These are phyloP conservation scores for Apodemia hepburni DNA, from an alignment of 2,888 invertebrate species.

Conservation along the genomic window DNA sequence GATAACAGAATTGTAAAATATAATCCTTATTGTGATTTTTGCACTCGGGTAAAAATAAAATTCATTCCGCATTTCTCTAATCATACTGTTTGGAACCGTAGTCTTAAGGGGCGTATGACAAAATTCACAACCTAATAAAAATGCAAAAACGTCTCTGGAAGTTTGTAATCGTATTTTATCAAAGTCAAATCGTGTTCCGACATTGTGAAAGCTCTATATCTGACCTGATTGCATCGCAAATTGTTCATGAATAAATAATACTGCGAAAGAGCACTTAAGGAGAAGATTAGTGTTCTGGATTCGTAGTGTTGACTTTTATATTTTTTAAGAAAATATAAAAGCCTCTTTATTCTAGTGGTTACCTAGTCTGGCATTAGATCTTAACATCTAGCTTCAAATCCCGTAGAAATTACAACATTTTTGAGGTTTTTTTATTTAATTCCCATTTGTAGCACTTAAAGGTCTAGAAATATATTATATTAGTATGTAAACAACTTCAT, in stretches of 20 bases:
- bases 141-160: slow-evolving; percentile 45
- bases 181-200: slow-evolving; percentile 64
- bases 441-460: too few species aligned
- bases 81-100: slow-evolving; percentile 4
- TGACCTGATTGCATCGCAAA: slow-evolving; percentile 76
- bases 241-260: slow-evolving; percentile 79
- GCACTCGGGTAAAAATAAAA: slow-evolving; percentile 11
- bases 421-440: too few species aligned
- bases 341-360: not conserved
- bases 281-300: slow-evolving; percentile 37
- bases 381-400: not conserved
- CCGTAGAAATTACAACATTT: too few species aligned
- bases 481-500: too few species aligned
- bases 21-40: slow-evolving; percentile 18
- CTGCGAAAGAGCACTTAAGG: slow-evolving; percentile 53
- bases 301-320: slow-evolving; percentile 24
- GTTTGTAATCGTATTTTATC: slow-evolving; percentile 63
- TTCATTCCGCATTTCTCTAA: slow-evolving; percentile 5
- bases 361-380: not conserved
- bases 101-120: slow-evolving; percentile 24
- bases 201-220: slow-evolving; percentile 54
- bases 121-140: slow-evolving; percentile 45
- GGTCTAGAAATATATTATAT: too few species aligned
- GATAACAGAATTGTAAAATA: too few species aligned
- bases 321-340: slow-evolving; percentile 6